Conservation (phyloP, 2,797 vertebrate species). For the Danio tinwini region DNA sequence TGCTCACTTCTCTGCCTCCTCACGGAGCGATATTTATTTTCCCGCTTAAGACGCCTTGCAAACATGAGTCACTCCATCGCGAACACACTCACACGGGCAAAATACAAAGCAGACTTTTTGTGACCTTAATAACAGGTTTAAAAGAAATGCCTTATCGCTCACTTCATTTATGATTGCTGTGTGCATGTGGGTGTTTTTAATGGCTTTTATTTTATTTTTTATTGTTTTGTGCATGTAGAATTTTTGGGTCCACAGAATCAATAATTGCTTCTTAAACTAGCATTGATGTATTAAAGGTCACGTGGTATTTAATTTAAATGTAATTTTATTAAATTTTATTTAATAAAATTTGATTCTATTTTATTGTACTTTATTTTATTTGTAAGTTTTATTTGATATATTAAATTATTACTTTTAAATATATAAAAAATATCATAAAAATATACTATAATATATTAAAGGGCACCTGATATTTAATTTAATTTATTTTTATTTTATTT, state of each 20-base stretch:
- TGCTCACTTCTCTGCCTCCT: conserved; percentile 46
- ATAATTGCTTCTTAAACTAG: neutral
- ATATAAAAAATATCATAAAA: too few species aligned
- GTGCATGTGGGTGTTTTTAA: conserved; percentile 20
- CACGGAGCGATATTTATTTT: conserved; percentile 38
- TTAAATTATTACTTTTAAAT: too few species aligned
- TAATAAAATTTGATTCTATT: too few species aligned
- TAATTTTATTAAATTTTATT: too few species aligned
- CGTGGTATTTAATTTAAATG: neutral
- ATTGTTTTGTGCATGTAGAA: too few species aligned
- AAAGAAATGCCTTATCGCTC: neutral
- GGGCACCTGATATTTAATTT: too few species aligned
- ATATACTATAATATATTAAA: too few species aligned
- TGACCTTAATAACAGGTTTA: conserved; percentile 32
- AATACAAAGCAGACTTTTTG: conserved; percentile 34
- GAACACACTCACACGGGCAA: conserved; percentile 30
- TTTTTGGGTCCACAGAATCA: neutral
- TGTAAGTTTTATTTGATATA: too few species aligned
- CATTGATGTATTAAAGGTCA: neutral
- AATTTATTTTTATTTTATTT: too few species aligned
- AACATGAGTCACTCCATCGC: conserved; percentile 45
- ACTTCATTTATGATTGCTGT: conserved; percentile 5
- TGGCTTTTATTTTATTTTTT: neutral
- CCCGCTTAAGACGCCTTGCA: conserved; percentile 24
- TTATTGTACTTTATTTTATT: too few species aligned